Evolutionary conservation across 1,140 invertebrate species (phyloP), one percentile per base, ranked within the genome.

Genomic region (Drosophila guanche): DNA sequence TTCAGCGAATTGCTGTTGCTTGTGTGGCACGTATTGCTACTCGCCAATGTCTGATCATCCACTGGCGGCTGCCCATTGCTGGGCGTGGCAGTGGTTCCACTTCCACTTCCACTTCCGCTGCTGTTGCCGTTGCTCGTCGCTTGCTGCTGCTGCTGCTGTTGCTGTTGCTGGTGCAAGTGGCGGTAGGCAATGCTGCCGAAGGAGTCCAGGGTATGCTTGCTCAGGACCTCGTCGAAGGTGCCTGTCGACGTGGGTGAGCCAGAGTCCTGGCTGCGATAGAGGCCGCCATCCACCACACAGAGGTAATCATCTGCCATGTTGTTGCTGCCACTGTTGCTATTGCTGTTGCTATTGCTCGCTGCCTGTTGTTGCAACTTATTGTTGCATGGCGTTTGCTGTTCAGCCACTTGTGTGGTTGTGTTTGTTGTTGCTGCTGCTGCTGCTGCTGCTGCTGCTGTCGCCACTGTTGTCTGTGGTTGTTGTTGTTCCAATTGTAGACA

Each of bases 111-210:
- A 1, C 33, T 37, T 29, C 14, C 37, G 41, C 14, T 59, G 73
- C 52, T 69, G 41, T 57, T 79, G 71, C 66, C 48, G 22, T 76
- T 80, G 79, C 62, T 81, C 12, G 67, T 57, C 23, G 61, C 50
- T 43, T 72, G 57, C 25, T 66, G 61, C 42, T 67, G 7, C 10
- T 78, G 68, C 37, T 78, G 79, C 16, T 85, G 81, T 0, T 12
- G 33, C 3, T 67, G 7, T 6, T 78, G 68, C 45, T 79, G 79
- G 25, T 85, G 83, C 65, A 81, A 47, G 33, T 86, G 83, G 50
- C 78, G 77, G 63, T 86, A 86, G 65, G 81, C 81, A 56, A 85
- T 86, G 40, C 89, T 90, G 61, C 90, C 90, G 10, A 90, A 91
- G 10, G 90, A 76, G 47, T 91, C 78, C 43, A 79, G 45, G 5